Evolutionary conservation across 2,888 invertebrate genomes (phyloP).

Genomic region (Neelides folsomi): DNA sequence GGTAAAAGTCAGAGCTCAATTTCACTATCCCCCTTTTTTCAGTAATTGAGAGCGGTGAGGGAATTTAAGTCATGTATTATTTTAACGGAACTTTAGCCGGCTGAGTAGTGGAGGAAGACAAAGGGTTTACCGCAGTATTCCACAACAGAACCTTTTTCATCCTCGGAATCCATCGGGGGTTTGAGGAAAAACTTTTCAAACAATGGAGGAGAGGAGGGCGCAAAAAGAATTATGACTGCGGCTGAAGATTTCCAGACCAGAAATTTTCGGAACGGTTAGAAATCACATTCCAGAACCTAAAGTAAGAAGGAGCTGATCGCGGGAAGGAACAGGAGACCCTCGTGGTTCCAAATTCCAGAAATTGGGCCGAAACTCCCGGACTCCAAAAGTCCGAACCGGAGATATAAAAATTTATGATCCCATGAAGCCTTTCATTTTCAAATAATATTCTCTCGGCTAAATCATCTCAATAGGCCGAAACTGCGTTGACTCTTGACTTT

Average conservation of each 20-base stretch:
- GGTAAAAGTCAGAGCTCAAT: no score
- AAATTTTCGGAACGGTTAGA: neutral
- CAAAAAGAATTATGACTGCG: constrained; percentile 30
- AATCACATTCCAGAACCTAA: neutral
- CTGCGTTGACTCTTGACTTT: neutral
- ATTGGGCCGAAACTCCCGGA: neutral
- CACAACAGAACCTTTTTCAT: constrained; percentile 4
- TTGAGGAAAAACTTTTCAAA: constrained; percentile 24
- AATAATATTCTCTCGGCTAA: constrained; percentile 5
- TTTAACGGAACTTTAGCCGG: no score
- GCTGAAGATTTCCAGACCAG: constrained; percentile 22
- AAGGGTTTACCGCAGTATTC: no score
- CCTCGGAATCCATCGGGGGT: constrained; percentile 4
- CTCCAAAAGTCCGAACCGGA: constrained; percentile 13
- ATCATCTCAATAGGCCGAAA: constrained; percentile 13
- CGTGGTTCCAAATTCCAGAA: no score
- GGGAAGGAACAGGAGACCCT: neutral
- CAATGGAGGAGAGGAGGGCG: constrained; percentile 23
- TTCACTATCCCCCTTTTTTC: no score
- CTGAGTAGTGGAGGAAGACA: no score
- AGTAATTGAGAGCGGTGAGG: no score
- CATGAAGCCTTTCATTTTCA: no score
- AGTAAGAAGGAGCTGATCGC: neutral
- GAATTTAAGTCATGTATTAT: no score
- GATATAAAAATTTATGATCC: constrained; percentile 30